phyloP scores from a whole-genome alignment of 2,888 invertebrate species.

The Campaea margaritaria region DNA sequence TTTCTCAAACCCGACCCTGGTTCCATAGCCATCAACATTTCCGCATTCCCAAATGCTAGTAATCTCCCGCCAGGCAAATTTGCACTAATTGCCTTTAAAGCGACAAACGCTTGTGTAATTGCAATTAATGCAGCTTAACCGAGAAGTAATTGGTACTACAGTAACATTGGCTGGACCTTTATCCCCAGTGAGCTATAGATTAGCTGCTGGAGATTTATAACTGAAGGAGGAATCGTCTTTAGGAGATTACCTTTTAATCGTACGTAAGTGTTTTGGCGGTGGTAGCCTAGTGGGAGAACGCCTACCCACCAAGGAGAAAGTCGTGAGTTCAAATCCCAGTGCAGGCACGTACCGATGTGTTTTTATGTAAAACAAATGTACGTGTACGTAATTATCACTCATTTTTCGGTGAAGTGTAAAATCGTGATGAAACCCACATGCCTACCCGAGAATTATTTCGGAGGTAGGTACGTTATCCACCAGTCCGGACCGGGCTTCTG shows the following conservation, averaged over 20 bases:
- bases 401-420: too few relatives aligned
- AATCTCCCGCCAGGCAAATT: constrained; percentile 10
- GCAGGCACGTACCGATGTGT: too few relatives aligned
- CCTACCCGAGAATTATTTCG: too few relatives aligned
- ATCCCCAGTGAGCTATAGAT: constrained; percentile 56
- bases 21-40: constrained; percentile 2
- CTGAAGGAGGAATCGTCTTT: constrained; percentile 48
- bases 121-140: constrained; percentile 59
- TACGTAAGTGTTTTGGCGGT: constrained; percentile 1
- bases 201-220: constrained; percentile 67
- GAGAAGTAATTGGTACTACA: constrained; percentile 53
- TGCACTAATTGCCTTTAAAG: constrained; percentile 52
- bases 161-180: constrained; percentile 33
- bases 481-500: too few relatives aligned
- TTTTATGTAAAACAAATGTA: too few relatives aligned
- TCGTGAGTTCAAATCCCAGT: too few relatives aligned
- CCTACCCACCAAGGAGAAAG: too few relatives aligned
- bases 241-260: background rate
- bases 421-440: too few relatives aligned
- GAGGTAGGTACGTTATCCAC: too few relatives aligned
- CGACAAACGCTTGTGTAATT: constrained; percentile 54
- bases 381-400: too few relatives aligned
- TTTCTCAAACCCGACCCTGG: background rate
- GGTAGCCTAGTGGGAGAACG: too few relatives aligned
- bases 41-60: constrained; percentile 4